Evolutionary conservation across 2,888 invertebrate genomes (phyloP).

Genomic region (Cosmia pyralina): DNA sequence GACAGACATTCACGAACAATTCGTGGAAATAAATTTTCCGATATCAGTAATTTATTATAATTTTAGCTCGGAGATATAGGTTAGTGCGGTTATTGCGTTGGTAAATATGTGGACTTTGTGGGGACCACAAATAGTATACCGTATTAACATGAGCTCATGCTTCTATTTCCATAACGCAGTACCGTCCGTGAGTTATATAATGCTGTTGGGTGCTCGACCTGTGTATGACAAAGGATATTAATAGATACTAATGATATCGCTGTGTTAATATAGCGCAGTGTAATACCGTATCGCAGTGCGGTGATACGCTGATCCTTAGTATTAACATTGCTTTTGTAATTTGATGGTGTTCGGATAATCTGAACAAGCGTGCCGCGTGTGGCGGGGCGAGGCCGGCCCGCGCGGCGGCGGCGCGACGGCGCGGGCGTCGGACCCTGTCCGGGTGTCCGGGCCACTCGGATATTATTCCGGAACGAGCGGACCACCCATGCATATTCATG

Average conservation of each 20-base stretch:
- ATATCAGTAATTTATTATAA: constrained; percentile 57
- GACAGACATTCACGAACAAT: constrained; percentile 38
- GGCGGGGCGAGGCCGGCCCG: constrained; percentile 30
- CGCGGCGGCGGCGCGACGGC: constrained; percentile 33
- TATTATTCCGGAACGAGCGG: constrained; percentile 84
- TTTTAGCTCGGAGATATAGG: constrained; percentile 33
- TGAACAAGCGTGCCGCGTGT: constrained; percentile 56
- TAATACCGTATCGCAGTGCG: constrained; percentile 16
- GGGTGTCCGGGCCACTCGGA: constrained; percentile 75
- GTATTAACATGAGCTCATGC: constrained; percentile 41
- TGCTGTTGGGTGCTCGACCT: constrained; percentile 23
- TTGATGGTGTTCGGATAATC: constrained; percentile 60
- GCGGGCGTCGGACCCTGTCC: constrained; percentile 64
- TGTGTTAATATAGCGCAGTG: constrained; percentile 11
- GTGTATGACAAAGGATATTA: constrained; percentile 45
- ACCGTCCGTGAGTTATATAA: constrained; percentile 49
- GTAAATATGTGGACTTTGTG: constrained; percentile 48
- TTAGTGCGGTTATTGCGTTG: constrained; percentile 49
- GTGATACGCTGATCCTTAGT: constrained; percentile 31
- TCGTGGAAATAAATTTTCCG: constrained; percentile 38
- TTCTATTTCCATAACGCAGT: constrained; percentile 51
- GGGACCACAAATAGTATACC: constrained; percentile 33
- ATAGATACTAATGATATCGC: constrained; percentile 48
- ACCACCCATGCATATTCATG: constrained; percentile 88
- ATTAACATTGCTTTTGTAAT: constrained; percentile 57